Evolutionary conservation across 2,113 vertebrate species (phyloP).

Genomic region (Corvus moneduloides): DNA sequence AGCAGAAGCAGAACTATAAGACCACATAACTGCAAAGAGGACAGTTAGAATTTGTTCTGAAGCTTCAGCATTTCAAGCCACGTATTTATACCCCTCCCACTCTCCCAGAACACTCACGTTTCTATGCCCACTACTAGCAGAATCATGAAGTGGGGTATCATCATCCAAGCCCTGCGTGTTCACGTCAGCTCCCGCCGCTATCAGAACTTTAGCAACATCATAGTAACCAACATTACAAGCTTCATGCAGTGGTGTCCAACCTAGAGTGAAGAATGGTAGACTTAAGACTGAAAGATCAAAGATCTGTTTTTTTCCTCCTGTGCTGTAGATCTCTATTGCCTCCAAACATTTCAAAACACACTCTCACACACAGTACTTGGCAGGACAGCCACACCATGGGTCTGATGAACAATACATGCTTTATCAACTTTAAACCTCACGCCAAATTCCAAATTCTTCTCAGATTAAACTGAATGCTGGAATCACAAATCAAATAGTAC

Average conservation of each 20-base stretch:
- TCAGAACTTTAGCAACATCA: constrained; percentile 94
- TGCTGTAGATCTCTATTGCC: neutral
- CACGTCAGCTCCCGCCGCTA: constrained; percentile 94
- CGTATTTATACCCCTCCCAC: neutral
- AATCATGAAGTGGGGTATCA: constrained; percentile 96
- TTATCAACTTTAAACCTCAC: neutral
- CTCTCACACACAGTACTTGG: neutral
- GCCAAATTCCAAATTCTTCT: neutral
- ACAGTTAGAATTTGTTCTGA: neutral
- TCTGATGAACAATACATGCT: neutral
- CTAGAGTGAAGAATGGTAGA: constrained; percentile 54
- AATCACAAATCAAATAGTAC: neutral
- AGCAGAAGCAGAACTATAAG: neutral
- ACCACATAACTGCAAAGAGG: neutral
- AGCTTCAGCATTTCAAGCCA: neutral
- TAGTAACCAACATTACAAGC: constrained; percentile 98
- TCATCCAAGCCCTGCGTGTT: constrained; percentile 98
- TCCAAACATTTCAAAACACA: neutral
- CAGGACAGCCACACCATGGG: neutral
- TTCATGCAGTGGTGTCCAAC: constrained; percentile 98
- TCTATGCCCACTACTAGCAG: constrained; percentile 95
- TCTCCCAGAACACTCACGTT: constrained; percentile 78
- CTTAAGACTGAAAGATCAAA: neutral
- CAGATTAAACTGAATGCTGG: neutral
- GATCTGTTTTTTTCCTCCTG: neutral